Evolutionary conservation across 2,888 invertebrate genomes (phyloP).

Genomic region (Acrobasis suavella): DNA sequence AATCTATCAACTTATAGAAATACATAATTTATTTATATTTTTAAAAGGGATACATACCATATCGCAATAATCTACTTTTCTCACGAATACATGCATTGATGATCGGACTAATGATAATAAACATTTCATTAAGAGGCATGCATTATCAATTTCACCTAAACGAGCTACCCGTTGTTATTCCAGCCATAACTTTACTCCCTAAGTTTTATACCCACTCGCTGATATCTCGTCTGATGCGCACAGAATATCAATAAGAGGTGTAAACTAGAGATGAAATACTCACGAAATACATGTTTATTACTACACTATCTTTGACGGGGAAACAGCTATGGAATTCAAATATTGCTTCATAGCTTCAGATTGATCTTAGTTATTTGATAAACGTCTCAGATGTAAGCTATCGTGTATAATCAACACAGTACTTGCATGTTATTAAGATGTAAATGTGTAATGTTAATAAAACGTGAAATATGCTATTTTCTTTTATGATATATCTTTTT

Average conservation of each 20-base stretch:
- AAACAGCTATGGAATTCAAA: conserved; percentile 26
- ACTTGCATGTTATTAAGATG: background rate
- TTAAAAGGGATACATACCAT: too few species aligned
- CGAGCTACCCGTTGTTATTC: conserved; percentile 24
- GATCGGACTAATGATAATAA: background rate
- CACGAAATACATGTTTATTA: conserved; percentile 48
- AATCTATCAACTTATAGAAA: too few species aligned
- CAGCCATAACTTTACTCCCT: conserved; percentile 38
- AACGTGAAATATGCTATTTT: background rate
- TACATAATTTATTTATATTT: too few species aligned
- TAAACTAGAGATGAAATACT: conserved; percentile 65
- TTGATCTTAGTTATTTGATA: conserved; percentile 9
- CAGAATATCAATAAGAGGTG: conserved; percentile 66
- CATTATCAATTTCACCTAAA: conserved; percentile 18
- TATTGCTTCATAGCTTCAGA: background rate
- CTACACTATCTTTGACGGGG: conserved; percentile 26
- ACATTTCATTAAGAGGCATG: conserved; percentile 1
- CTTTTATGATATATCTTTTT: background rate
- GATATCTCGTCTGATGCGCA: conserved; percentile 60
- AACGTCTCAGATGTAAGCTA: background rate
- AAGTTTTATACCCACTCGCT: conserved; percentile 65
- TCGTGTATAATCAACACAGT: background rate
- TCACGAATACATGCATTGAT: background rate
- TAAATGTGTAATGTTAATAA: background rate
- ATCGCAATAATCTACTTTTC: background rate